phyloP scores from a whole-genome alignment of 2,113 vertebrate genomes.

The Elephantulus edwardii region DNA sequence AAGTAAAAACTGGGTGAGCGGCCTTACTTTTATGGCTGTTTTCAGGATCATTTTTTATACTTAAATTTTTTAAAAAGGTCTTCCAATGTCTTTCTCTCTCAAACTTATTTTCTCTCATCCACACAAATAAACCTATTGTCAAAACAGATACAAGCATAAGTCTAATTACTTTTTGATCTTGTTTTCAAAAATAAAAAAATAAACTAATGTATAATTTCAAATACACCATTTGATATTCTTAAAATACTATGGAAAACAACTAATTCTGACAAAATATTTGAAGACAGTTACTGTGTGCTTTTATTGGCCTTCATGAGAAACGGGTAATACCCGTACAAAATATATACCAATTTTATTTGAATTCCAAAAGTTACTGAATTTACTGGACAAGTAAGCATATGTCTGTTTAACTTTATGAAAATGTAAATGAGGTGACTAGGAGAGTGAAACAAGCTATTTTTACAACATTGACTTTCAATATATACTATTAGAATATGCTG shows the following conservation, averaged over 20 bases:
- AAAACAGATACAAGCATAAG: not conserved
- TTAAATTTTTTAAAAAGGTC: not conserved
- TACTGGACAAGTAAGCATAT: not conserved
- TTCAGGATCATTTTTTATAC: not conserved
- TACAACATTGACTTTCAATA: not conserved
- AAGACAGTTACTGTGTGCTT: not conserved
- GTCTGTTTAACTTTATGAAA: not conserved
- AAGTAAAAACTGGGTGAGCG: not conserved
- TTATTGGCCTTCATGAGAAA: not conserved
- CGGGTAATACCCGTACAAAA: not conserved
- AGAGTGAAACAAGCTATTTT: not conserved
- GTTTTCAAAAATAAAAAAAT: not conserved
- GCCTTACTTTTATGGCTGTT: not conserved
- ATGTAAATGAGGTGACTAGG: not conserved
- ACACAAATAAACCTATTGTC: not conserved
- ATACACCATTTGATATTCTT: constrained; percentile 11
- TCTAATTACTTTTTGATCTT: not conserved
- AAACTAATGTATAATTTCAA: not conserved
- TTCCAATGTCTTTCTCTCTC: not conserved
- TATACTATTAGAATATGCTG: not conserved
- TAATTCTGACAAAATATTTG: constrained; percentile 10
- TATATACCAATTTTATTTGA: not conserved
- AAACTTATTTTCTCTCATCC: not conserved
- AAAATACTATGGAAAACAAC: not conserved
- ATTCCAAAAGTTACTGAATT: no score